Base-by-base conservation (phyloP, 1,140 invertebrate genomes). In the Trichogramma pretiosum region DNA sequence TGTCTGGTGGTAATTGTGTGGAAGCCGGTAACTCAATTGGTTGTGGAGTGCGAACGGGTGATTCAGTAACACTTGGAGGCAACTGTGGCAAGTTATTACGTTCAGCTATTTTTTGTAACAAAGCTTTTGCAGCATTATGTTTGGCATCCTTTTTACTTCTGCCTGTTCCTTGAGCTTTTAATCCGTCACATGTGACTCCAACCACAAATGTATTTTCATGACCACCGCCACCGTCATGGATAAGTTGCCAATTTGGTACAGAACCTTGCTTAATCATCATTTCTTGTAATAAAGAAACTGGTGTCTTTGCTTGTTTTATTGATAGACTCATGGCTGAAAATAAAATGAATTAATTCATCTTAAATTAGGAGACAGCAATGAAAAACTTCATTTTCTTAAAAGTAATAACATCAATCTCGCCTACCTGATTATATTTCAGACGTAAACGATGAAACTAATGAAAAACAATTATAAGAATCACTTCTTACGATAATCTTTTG, bases 191-290 rank as follows among this genome's bases (percentile, higher is more conserved):
- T 3, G 46, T 46, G 2, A 79, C 77, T 54, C 76, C 65, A 63
- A 81, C 86, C 5, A 78, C 78, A 60, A 87, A 89, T 23, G 75
- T 75, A 41, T 84, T 83, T 46, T 82, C 75, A 62, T 86, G 83
- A 1, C 82, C 77, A 13, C 81, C 81, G 17, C 79, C 79, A 54
- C 83, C 81, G 58, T 82, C 77, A 42, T 79, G 72, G 53, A 87
- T 74, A 17, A 87, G 61, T 53, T 84, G 75, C 57, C 85, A 88
- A 52, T 79, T 77, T 2, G 84, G 83, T 5, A 72, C 74, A 19
- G 68, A 65, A 3, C 74, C 71, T 30, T 76, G 68, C 48, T 79
- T 77, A 1, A 78, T 74, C 61, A 82, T 82, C 56, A 85, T 73
- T 64, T 87, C 84, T 68, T 88, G 83, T 4, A 87, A 63, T 32